Conservation (phyloP, 2,113 vertebrate genomes). For the Apeltes quadracus region DNA sequence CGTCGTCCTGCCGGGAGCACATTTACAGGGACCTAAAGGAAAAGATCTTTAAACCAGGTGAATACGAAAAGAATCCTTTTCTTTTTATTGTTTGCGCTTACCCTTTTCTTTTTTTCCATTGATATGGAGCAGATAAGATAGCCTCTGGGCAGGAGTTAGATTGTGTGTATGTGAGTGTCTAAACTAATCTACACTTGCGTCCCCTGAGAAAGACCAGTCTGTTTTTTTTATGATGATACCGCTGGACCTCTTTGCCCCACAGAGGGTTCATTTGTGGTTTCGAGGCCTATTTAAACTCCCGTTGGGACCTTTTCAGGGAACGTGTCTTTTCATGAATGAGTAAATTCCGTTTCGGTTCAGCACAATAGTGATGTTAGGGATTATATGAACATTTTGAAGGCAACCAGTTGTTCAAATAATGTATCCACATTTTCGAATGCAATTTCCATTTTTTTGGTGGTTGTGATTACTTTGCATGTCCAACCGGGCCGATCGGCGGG, state of each 20-base stretch:
- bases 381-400: neutral
- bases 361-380: neutral
- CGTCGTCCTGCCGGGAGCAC: neutral
- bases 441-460: neutral
- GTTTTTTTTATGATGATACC: slow-evolving; percentile 53
- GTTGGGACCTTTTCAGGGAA: slow-evolving; percentile 26
- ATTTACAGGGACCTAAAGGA: neutral
- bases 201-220: slow-evolving; percentile 50
- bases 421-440: neutral
- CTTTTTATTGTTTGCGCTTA: neutral
- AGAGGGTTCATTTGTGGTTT: slow-evolving; percentile 71
- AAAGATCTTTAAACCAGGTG: neutral
- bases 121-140: slow-evolving; percentile 12
- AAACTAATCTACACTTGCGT: slow-evolving; percentile 25
- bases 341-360: slow-evolving; percentile 21
- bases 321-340: slow-evolving; percentile 50
- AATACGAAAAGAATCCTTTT: neutral
- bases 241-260: slow-evolving; percentile 23
- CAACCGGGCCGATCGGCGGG: slow-evolving; percentile 7
- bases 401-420: neutral
- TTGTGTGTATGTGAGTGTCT: slow-evolving; percentile 5
- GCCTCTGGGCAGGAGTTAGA: neutral
- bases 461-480: neutral
- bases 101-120: neutral
- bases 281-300: slow-evolving; percentile 61